These are phyloP conservation scores for Drosophila biarmipes DNA, from an alignment of 1,140 invertebrate genomes.

Conservation along the genomic window DNA sequence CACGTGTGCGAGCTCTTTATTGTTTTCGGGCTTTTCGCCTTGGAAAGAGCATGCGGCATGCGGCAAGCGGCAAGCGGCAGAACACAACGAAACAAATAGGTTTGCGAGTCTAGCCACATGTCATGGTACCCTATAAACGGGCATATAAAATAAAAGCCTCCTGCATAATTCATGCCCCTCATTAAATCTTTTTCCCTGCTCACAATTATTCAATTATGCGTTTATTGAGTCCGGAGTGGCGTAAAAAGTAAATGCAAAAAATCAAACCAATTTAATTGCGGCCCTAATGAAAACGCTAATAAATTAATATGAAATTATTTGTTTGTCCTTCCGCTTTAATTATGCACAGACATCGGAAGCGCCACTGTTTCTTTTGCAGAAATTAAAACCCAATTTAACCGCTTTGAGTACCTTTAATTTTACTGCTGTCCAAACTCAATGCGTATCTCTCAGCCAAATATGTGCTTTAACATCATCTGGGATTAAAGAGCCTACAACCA, in stretches of 20 bases:
- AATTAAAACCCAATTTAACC: neutral
- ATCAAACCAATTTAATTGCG: slow-evolving; percentile 48
- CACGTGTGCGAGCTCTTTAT: neutral
- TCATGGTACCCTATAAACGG: neutral
- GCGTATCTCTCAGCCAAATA: no score
- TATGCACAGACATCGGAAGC: slow-evolving; percentile 44
- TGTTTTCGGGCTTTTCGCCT: slow-evolving; percentile 23
- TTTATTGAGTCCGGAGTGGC: slow-evolving; percentile 34
- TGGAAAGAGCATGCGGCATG: neutral
- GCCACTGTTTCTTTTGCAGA: neutral
- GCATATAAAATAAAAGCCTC: neutral
- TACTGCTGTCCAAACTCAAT: neutral
- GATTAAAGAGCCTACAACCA: no score
- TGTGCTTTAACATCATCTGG: neutral
- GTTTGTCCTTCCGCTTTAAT: slow-evolving; percentile 40
- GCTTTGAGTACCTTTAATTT: neutral
- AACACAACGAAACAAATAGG: neutral
- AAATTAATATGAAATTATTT: slow-evolving; percentile 51
- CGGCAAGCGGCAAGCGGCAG: neutral
- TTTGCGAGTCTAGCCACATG: slow-evolving; percentile 7
- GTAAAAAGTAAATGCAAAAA: neutral
- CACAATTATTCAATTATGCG: slow-evolving; percentile 47
- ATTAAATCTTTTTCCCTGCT: slow-evolving; percentile 17
- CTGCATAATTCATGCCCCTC: slow-evolving; percentile 23
- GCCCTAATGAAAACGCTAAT: slow-evolving; percentile 51